Conservation (phyloP, 2,797 vertebrate species). For the Poeciliopsis infans region DNA sequence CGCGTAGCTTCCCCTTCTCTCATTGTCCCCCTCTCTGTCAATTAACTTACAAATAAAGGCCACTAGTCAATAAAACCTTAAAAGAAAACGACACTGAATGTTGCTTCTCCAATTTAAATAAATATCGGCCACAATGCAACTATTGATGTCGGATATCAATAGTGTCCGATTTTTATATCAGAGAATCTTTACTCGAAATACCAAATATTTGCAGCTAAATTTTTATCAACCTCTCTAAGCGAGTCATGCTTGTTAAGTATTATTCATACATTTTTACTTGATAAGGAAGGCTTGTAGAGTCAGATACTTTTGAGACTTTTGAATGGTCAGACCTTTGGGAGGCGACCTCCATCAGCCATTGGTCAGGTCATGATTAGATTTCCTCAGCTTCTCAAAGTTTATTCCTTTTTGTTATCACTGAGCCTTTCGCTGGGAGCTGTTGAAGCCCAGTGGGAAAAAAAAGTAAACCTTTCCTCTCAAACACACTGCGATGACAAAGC, state of each 20-base stretch:
- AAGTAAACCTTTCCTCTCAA: constrained; percentile 1
- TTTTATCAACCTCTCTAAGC: not conserved
- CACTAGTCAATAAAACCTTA: too few species aligned
- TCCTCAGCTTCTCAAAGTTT: not conserved
- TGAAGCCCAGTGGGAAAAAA: not conserved
- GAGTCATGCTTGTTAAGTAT: not conserved
- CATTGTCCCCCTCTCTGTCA: too few species aligned
- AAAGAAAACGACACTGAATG: too few species aligned
- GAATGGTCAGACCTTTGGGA: not conserved
- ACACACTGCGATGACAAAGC: constrained; percentile 34
- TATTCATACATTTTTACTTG: not conserved
- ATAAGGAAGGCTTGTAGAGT: not conserved
- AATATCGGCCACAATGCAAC: not conserved
- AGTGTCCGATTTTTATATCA: too few species aligned
- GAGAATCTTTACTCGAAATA: not conserved
- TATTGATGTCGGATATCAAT: not conserved
- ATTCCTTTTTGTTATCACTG: not conserved
- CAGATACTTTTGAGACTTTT: not conserved
- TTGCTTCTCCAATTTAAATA: not conserved
- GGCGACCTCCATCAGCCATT: not conserved
- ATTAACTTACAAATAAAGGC: too few species aligned
- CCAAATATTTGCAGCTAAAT: not conserved
- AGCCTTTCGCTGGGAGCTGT: not conserved
- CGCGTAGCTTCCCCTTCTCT: too few species aligned
- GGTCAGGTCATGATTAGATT: not conserved